Conservation (phyloP, 2,113 vertebrate species). For the Numida meleagris region DNA sequence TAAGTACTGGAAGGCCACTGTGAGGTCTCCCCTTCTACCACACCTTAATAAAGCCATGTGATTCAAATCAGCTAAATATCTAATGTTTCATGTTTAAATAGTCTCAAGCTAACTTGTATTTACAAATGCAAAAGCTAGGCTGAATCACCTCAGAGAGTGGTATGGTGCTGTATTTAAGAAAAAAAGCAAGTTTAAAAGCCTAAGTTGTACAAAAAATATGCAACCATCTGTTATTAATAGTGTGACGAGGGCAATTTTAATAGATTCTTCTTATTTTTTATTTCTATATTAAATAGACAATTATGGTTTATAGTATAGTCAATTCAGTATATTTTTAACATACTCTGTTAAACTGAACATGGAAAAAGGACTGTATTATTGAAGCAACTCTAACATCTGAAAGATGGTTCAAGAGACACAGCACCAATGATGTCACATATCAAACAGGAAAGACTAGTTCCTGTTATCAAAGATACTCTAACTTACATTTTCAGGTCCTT, state of each 20-base stretch:
- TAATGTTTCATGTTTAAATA: not conserved
- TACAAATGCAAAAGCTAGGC: not conserved
- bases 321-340: not conserved
- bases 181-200: not conserved
- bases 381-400: not conserved
- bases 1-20: too few species aligned
- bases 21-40: not conserved
- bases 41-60: not conserved
- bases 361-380: not conserved
- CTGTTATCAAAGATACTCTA: not conserved
- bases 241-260: not conserved
- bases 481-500: slow-evolving; percentile 98
- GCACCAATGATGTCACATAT: rapidly evolving
- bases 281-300: not conserved
- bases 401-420: not conserved
- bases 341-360: not conserved
- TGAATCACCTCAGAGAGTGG: not conserved
- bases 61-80: not conserved
- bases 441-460: not conserved
- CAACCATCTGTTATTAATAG: not conserved
- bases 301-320: not conserved
- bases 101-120: not conserved
- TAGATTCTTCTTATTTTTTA: not conserved
- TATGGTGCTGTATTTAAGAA: not conserved
- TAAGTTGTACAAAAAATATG: not conserved